Evolutionary conservation across 35 echinoderm and acorn worm genomes (phyloP).

Genomic region (Ptychodera flava): DNA sequence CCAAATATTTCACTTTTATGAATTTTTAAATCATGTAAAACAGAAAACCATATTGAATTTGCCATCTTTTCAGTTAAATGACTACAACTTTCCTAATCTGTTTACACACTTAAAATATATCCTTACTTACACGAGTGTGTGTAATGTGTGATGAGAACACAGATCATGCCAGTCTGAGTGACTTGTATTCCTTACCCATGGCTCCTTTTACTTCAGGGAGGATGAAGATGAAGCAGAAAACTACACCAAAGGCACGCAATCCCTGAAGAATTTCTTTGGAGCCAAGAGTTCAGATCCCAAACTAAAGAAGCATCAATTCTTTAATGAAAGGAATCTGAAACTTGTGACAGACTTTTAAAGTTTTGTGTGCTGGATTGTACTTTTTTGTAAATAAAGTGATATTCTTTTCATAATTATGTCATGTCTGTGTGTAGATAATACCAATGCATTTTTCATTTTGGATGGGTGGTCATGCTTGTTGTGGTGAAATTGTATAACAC

Average conservation of each 20-base stretch:
- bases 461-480: not conserved
- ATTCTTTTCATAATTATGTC: not conserved
- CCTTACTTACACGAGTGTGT: too few relatives aligned
- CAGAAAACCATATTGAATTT: too few relatives aligned
- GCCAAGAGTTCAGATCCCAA: constrained; percentile 69
- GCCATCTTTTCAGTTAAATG: too few relatives aligned
- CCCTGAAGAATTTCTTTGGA: constrained; percentile 75
- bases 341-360: constrained; percentile 66
- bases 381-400: not conserved
- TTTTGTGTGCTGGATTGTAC: too few relatives aligned
- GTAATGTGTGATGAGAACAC: too few relatives aligned
- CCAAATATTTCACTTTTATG: too few relatives aligned
- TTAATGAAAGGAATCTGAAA: constrained; percentile 73
- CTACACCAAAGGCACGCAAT: constrained; percentile 63
- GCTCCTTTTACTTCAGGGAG: constrained; percentile 49
- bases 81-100: too few relatives aligned
- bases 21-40: too few relatives aligned
- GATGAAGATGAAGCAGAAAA: constrained; percentile 93
- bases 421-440: not conserved
- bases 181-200: too few relatives aligned
- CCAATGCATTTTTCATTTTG: not conserved
- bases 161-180: too few relatives aligned
- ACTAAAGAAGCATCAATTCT: constrained; percentile 93
- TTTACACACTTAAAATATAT: too few relatives aligned
- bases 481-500: not conserved